Percentiles rank a stretch among this genome's conserved stretches.
Conservation (phyloP, 2,797 vertebrate species). For the Sarcophilus harrisii region DNA sequence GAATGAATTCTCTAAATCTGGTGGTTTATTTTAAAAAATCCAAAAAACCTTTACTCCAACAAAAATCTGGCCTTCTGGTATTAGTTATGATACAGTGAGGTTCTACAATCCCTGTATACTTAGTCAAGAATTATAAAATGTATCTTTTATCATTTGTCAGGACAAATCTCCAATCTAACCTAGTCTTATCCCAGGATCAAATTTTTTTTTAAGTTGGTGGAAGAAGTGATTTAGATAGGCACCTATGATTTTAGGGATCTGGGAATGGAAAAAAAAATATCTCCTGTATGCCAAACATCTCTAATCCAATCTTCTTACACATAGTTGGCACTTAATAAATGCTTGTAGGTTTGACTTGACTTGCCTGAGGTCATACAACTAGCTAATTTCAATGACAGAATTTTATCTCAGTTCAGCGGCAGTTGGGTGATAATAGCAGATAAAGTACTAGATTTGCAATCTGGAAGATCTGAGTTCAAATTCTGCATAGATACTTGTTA, state of each 20-base stretch:
- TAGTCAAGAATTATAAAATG: not conserved
- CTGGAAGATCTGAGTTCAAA: not conserved
- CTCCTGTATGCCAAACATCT: not conserved
- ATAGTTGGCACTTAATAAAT: not conserved
- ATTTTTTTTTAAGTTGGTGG: not conserved
- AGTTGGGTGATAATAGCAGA: not conserved
- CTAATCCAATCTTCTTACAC: not conserved
- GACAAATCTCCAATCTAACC: not conserved
- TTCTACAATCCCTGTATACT: not conserved
- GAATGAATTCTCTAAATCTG: constrained; percentile 47
- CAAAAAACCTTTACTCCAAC: not conserved
- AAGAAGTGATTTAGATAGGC: not conserved
- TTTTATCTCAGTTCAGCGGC: not conserved
- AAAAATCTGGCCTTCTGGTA: constrained; percentile 25
- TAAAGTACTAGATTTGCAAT: not conserved
- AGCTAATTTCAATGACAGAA: not conserved
- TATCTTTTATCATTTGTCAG: not conserved
- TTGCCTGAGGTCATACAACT: not conserved
- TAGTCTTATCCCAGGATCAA: not conserved
- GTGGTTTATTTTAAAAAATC: not conserved
- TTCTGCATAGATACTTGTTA: not conserved
- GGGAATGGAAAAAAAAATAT: not conserved
- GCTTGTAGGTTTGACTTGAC: not conserved
- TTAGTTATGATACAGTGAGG: not conserved
- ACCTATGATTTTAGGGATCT: not conserved